Evolutionary conservation across 2,888 invertebrate species (phyloP), one percentile per base, ranked within the genome.

Genomic region (Eupelmus urozonus): DNA sequence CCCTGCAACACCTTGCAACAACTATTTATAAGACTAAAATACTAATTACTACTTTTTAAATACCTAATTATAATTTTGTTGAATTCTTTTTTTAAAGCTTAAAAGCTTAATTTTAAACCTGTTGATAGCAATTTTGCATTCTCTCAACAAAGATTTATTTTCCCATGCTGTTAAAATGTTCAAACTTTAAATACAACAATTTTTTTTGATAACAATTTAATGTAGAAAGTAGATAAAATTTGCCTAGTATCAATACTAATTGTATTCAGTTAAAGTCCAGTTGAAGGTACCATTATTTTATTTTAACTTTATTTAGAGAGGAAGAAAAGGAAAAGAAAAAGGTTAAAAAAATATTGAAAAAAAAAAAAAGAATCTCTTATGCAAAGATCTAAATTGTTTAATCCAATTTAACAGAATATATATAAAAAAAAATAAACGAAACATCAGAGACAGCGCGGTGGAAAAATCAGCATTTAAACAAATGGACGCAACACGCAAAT

Each of bases 371-470:
- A 45, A 45, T 13, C 2, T 76, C 78, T 67, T 81, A 63, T 76
- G 79, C 81, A 73, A 62, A 70, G 59, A 78, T 76, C 76, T 65
- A 76, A 82, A 80, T 75, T 74, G 73, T 79, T 81, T 81, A 75
- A 76, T 76, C 45, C 70, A 80, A 81, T 76, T 81, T 80, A 77
- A 79, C 76, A 82, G 53, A 78, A 79, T 70, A n/a, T 51, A 66
- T 69, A 73, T 79, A 53, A 73, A 78, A 79, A 76, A 66, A 79
- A 66, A 77, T 49, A 62, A 81, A 78, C 78, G 62, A 69, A 79
- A 81, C 73, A 66, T 69, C 67, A 77, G 62, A 80, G 73, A 80
- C 78, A 80, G 80, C 78, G 80, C 75, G 78, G 65, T 76, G 80
- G 76, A 78, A 77, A 49, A 75, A 81, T 67, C 55, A 80, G 51